A percentile compares a stretch with the other conserved stretches of the same genome.
These are phyloP conservation scores for Heliconius nattereri DNA, from an alignment of 1,140 invertebrate species.

Conservation along the genomic window DNA sequence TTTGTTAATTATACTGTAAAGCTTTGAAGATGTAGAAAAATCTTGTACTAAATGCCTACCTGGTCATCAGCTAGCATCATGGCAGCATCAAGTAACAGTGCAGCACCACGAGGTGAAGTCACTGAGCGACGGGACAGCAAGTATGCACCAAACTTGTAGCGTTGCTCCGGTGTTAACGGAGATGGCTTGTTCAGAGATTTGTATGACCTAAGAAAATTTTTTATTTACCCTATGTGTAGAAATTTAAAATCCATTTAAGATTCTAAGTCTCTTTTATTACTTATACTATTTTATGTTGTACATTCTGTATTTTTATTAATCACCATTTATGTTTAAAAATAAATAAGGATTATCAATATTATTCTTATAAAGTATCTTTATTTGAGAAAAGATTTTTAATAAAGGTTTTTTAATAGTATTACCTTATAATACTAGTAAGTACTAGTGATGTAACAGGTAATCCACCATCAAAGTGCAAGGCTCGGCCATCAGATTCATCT, in stretches of 20 bases:
- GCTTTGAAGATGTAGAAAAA: too few relatives aligned
- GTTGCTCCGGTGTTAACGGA: slow-evolving; percentile 89
- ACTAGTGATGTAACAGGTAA: slow-evolving; percentile 82
- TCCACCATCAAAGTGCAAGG: slow-evolving; percentile 96
- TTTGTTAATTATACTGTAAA: too few relatives aligned
- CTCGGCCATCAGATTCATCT: slow-evolving; percentile 95
- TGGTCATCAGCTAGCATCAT: slow-evolving; percentile 82
- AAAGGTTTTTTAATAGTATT: background rate
- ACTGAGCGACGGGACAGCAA: slow-evolving; percentile 94
- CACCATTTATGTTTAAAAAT: too few relatives aligned
- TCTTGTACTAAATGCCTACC: slow-evolving; percentile 42
- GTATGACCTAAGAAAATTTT: slow-evolving; percentile 82
- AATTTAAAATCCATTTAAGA: background rate
- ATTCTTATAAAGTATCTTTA: too few relatives aligned
- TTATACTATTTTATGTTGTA: too few relatives aligned
- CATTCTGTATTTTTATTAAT: too few relatives aligned
- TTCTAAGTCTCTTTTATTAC: too few relatives aligned
- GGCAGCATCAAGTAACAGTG: slow-evolving; percentile 90
- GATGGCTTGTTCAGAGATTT: slow-evolving; percentile 86
- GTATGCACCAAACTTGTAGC: slow-evolving; percentile 95
- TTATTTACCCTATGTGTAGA: background rate
- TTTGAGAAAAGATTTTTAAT: too few relatives aligned
- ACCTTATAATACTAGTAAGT: slow-evolving; percentile 77
- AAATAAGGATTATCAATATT: too few relatives aligned
- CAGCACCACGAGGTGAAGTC: slow-evolving; percentile 91